Conservation (phyloP, 2,888 invertebrate species). For the Dasypogon diadema region DNA sequence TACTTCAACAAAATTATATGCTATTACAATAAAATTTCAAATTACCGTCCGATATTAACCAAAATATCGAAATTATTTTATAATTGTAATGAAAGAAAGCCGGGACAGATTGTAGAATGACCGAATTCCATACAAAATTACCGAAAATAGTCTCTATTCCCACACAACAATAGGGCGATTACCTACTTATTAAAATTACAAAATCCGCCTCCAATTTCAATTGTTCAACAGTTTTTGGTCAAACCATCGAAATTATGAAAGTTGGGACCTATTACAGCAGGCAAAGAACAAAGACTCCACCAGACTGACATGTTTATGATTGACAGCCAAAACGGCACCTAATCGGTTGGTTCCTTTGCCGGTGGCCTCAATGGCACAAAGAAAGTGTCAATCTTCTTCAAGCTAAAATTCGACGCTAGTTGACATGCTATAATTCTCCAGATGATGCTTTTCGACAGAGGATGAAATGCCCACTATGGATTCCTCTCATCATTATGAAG, state of each 20-base stretch:
- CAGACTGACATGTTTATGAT: conserved; percentile 48
- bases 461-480: conserved; percentile 6
- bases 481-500: conserved; percentile 10
- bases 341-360: conserved; percentile 42
- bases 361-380: conserved; percentile 56
- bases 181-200: conserved; percentile 24
- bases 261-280: conserved; percentile 9
- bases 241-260: conserved; percentile 34
- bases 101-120: too few relatives aligned
- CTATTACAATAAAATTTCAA: too few relatives aligned
- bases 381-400: conserved; percentile 57
- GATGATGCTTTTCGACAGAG: not conserved
- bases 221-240: not conserved
- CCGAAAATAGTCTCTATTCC: not conserved
- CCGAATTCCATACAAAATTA: too few relatives aligned
- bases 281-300: conserved; percentile 30
- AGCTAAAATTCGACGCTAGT: conserved; percentile 44
- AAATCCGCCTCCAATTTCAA: conserved; percentile 22
- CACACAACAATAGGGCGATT: not conserved
- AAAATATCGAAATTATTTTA: too few relatives aligned
- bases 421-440: conserved; percentile 43
- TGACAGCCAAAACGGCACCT: conserved; percentile 49
- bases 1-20: too few relatives aligned
- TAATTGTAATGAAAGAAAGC: too few relatives aligned
- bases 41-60: too few relatives aligned